Evolutionary conservation across 2,113 vertebrate genomes (phyloP).

Genomic region (Pantherophis guttatus): DNA sequence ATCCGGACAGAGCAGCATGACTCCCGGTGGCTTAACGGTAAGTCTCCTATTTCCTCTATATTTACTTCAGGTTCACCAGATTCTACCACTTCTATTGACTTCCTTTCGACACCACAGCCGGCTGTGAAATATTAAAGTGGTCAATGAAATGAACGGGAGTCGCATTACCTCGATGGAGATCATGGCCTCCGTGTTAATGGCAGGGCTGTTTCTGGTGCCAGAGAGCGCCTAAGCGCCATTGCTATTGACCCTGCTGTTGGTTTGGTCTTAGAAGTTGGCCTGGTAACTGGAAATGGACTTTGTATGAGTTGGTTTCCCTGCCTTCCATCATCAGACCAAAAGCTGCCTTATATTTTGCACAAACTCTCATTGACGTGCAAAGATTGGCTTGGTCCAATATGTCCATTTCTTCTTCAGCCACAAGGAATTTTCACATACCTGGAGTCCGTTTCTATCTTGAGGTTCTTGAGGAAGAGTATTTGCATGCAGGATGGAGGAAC

Average conservation of each 20-base stretch:
- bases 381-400: not conserved
- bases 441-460: not conserved
- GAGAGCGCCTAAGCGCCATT: too few relatives aligned
- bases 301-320: not conserved
- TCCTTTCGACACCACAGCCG: not conserved
- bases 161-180: conserved; percentile 17
- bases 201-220: conserved; percentile 41
- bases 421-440: not conserved
- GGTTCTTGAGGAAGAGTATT: not conserved
- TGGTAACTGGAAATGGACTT: not conserved
- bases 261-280: not conserved
- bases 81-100: conserved; percentile 10
- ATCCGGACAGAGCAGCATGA: conserved; percentile 98
- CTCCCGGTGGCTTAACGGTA: conserved; percentile 97
- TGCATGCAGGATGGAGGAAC: too few relatives aligned
- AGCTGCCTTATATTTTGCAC: not conserved
- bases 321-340: not conserved
- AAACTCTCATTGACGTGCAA: not conserved
- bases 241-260: not conserved
- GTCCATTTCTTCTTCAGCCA: not conserved
- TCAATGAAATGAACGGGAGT: conserved; percentile 31
- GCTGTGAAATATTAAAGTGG: conserved; percentile 40
- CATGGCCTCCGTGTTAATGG: conserved; percentile 46
- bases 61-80: not conserved
- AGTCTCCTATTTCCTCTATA: conserved; percentile 47